A percentile compares a stretch with the other conserved stretches of the same genome.
Evolutionary conservation across 2,888 invertebrate species (phyloP).

Genomic region (Tubulanus polymorphus): DNA sequence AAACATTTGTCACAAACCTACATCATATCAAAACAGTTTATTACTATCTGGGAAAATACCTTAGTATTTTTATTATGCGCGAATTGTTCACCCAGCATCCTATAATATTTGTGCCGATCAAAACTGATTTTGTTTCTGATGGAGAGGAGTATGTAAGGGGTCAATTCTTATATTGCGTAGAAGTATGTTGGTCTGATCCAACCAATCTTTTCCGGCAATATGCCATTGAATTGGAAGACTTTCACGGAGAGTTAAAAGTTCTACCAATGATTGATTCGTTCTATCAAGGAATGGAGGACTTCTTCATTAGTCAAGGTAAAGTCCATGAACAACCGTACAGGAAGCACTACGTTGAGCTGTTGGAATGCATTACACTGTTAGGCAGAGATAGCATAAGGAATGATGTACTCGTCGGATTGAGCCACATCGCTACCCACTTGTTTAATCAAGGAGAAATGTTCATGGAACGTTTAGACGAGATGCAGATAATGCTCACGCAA

Average conservation of each 20-base stretch:
- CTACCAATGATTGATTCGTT: background rate
- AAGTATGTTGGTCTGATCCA: constrained; percentile 44
- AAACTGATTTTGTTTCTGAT: background rate
- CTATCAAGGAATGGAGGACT: constrained; percentile 11
- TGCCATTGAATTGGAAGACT: constrained; percentile 23
- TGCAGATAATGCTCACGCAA: background rate
- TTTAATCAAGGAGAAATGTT: background rate
- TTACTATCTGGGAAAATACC: constrained; percentile 28
- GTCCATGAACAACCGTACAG: constrained; percentile 13
- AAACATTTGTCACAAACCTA: constrained; percentile 30
- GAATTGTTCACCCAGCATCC: constrained; percentile 34
- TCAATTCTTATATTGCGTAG: constrained; percentile 18
- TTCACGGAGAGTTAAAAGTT: constrained; percentile 27
- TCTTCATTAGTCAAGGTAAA: constrained; percentile 9
- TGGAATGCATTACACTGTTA: background rate
- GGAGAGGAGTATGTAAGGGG: too few species aligned
- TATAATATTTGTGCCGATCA: constrained; percentile 36
- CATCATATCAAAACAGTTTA: constrained; percentile 40
- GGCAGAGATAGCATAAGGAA: background rate
- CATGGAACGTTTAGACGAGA: background rate
- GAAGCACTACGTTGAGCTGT: constrained; percentile 15
- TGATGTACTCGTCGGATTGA: background rate
- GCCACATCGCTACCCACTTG: background rate
- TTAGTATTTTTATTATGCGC: constrained; percentile 30
- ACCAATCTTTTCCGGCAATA: constrained; percentile 38